These are phyloP conservation scores for Brenthis daphne DNA, from an alignment of 2,888 invertebrate species.

Conservation along the genomic window DNA sequence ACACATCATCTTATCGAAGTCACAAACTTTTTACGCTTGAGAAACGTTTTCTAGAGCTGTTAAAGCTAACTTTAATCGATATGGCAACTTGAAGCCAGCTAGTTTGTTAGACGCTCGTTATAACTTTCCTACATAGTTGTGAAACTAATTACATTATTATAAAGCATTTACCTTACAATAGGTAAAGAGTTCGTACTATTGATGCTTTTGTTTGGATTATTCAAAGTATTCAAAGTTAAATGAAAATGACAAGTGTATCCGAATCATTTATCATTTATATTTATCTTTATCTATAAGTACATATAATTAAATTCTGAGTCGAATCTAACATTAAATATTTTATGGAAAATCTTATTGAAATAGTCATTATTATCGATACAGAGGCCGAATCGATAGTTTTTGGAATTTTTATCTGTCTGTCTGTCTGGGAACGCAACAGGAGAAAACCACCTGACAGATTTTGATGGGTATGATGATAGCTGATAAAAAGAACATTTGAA, in stretches of 20 bases:
- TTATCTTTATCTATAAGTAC: too few species aligned
- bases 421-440: too few species aligned
- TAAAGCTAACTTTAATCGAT: slow-evolving; percentile 34
- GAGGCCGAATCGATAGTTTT: too few species aligned
- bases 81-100: slow-evolving; percentile 25
- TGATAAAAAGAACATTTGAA: too few species aligned
- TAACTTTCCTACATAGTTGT: slow-evolving; percentile 27
- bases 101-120: slow-evolving; percentile 29
- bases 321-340: too few species aligned
- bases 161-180: slow-evolving; percentile 1
- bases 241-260: neutral
- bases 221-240: neutral
- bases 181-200: neutral
- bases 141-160: slow-evolving; percentile 25
- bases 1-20: neutral
- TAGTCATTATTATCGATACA: too few species aligned
- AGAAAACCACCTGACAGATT: too few species aligned
- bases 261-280: too few species aligned
- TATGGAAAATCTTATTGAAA: too few species aligned
- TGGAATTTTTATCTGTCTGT: too few species aligned
- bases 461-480: too few species aligned
- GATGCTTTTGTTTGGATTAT: neutral
- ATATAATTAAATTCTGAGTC: too few species aligned
- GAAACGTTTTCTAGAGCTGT: slow-evolving; percentile 29
- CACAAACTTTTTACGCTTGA: slow-evolving; percentile 31